Evolutionary conservation across 2,888 invertebrate species (phyloP), one percentile per base, ranked within the genome.

Genomic region (Cactoblastis cactorum): DNA sequence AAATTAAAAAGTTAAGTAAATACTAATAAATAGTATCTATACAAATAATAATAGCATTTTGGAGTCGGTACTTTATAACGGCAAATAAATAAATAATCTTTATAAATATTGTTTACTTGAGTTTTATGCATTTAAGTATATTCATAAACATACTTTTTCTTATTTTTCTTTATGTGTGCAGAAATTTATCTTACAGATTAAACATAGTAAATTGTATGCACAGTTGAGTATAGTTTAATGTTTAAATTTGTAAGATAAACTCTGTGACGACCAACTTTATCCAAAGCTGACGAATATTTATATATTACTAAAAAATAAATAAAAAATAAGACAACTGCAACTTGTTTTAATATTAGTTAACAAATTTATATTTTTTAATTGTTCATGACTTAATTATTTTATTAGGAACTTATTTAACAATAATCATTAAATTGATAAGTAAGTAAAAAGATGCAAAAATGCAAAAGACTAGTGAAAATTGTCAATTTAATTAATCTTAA

Each of bases 381-480:
- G 8, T 3, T 6, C 6, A 35, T 15, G 17, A 15, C 3, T 37
- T 37, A 37, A 37, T 3, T 37, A 17, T 14, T n/a, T n/a, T 3
- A 32, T 49, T 49, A 49, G 22, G 41, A 49, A 49, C 41, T 19
- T 18, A 34, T 8, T 33, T 19, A 41, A 39, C 33, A 39, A 18
- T 34, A 39, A 5, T 18, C 0, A 28, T 6, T 48, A 1, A 9
- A 32, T 46, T 34, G 11, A 19, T 33, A 24, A 15, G n/a, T 39
- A 39, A 39, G 49, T 58, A 56, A 50, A 48, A 52, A 48, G 33
- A 52, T 53, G 45, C 53, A 57, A 53, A 53, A 52, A 45, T 53
- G 54, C 49, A 39, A 59, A 56, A 45, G 59, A 59, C 59, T 59
- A 59, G 59, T 51, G 55, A 49, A 52, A 45, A 34, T 47, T 19